Evolutionary conservation across 2,888 invertebrate genomes (phyloP), one percentile per base, ranked within the genome.

Genomic region (Imbricaverruca yamaguchii): DNA sequence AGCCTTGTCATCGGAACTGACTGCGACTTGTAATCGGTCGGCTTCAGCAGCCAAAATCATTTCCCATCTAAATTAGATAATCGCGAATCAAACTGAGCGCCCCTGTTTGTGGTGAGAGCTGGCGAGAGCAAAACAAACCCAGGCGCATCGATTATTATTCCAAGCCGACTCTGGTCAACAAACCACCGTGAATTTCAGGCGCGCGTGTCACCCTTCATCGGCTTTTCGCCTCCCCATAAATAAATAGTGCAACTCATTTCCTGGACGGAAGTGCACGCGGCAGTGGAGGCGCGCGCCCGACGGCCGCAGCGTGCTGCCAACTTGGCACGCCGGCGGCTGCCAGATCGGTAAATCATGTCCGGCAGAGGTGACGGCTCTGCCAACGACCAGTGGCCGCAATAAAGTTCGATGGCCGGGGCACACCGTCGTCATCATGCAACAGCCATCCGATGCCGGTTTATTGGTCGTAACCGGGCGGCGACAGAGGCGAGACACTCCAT

Each of bases 171-270:
- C 18, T 18, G 13, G 18, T 61, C 61, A 61, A 18, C 61, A 61
- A 61, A 61, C 61, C 15, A 9, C 15, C 61, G 61, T 18, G 61
- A 61, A 65, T 65, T 65, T 23, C 65, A 23, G 18, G 18, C 23
- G 65, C n/a, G 23, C 23, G 23, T 55, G 53, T 53, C 74, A 74
- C 55, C 74, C 74, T 74, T 55, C 53, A 74, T 74, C 74, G 74
- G 55, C 15, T 69, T 69, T 25, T 13, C 25, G 53, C 18, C 18
- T 53, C 53, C 21, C 74, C 74, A 18, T 55, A 74, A 74, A 74
- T 55, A 74, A 74, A 74, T 74, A 74, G 74, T 74, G 74, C 74
- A 74, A 74, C 74, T 74, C 74, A 74, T 74, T 74, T 74, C 74
- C 74, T 74, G 74, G 53, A 18, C 74, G 53, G 74, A 74, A 74